A percentile compares a stretch with the other conserved stretches of the same genome.
Conservation (phyloP, 2,113 vertebrate species). For the Brienomyrus longianalis region DNA sequence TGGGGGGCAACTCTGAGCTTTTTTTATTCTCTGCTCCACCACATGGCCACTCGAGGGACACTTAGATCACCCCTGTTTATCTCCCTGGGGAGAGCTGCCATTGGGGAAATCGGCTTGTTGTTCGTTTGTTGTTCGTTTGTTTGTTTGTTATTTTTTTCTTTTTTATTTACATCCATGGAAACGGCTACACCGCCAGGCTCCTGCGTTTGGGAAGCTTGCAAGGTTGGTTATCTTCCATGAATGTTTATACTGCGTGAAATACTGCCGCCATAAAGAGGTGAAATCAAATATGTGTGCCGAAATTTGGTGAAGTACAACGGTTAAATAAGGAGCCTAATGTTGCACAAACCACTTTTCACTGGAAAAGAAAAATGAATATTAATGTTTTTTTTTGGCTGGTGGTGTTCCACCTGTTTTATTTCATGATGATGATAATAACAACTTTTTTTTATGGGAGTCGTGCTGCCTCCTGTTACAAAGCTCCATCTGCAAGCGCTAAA, state of each 20-base stretch:
- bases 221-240: not conserved
- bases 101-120: not conserved
- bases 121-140: not conserved
- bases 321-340: not conserved
- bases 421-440: not conserved
- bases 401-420: not conserved
- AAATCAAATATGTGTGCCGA: not conserved
- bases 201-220: not conserved
- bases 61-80: not conserved
- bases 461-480: constrained; percentile 33
- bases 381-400: not conserved
- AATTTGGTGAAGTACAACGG: not conserved
- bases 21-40: not conserved
- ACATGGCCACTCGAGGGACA: not conserved
- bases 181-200: not conserved
- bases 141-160: not conserved
- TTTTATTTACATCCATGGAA: not conserved
- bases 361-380: not conserved
- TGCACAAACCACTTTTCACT: not conserved
- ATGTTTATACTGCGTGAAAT: not conserved
- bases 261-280: not conserved
- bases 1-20: not conserved
- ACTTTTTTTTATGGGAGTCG: constrained; percentile 26
- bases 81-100: not conserved
- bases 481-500: constrained; percentile 35